phyloP scores from a whole-genome alignment of 1,140 invertebrate species.

The Hylaeus anthracinus region DNA sequence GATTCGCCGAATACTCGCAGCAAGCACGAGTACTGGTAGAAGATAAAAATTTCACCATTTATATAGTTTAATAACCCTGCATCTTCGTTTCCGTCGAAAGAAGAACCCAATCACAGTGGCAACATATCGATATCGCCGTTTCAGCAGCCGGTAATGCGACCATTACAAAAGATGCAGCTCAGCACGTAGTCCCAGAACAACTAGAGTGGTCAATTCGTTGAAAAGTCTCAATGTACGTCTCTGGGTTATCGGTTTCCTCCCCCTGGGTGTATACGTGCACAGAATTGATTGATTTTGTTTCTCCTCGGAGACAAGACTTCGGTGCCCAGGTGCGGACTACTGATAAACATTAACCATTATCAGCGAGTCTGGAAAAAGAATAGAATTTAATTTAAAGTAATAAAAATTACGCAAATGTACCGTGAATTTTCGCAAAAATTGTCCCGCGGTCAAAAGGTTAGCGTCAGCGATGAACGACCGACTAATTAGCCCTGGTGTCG shows the following conservation, averaged over 20 bases:
- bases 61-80: not conserved
- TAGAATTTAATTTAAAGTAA: not conserved
- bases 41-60: not conserved
- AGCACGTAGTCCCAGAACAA: constrained; percentile 26
- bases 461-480: constrained; percentile 23
- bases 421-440: not conserved
- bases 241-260: constrained; percentile 42
- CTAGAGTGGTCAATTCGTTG: constrained; percentile 50
- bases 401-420: not conserved
- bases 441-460: not conserved
- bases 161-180: not conserved
- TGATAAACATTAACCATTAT: constrained; percentile 50
- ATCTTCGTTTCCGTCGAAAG: not conserved
- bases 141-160: not conserved
- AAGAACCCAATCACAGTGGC: not conserved
- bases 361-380: not conserved
- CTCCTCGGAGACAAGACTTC: constrained; percentile 16
- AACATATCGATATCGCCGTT: not conserved
- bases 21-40: not conserved
- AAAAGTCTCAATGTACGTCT: constrained; percentile 37
- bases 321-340: constrained; percentile 30
- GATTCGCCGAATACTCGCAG: not conserved
- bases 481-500: constrained; percentile 27
- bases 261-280: constrained; percentile 26
- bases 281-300: constrained; percentile 57